A percentile compares a stretch with the other conserved stretches of the same genome.
Evolutionary conservation across 1,140 invertebrate genomes (phyloP).

Genomic region (Papilio xuthus): DNA sequence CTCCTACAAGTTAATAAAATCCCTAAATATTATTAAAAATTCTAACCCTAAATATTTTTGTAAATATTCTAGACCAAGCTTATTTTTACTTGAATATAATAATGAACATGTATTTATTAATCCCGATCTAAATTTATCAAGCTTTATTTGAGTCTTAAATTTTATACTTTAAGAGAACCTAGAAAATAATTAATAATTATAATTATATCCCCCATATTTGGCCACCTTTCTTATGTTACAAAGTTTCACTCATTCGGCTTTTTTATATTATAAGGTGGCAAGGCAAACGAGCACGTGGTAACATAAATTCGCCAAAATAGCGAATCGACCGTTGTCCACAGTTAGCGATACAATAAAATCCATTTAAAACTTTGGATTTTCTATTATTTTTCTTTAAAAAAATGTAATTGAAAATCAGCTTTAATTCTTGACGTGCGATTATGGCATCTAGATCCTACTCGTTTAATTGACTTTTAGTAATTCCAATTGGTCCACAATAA

Average conservation of each 20-base stretch:
- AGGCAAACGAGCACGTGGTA: too few species aligned
- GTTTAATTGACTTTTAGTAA: conserved; percentile 22
- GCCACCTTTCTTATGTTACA: too few species aligned
- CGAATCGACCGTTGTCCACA: too few species aligned
- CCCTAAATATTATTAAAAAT: neutral
- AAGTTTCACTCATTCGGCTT: too few species aligned
- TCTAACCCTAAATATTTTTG: conserved; percentile 13
- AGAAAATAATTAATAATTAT: too few species aligned
- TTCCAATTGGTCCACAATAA: conserved; percentile 9
- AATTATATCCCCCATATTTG: too few species aligned
- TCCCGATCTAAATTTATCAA: neutral
- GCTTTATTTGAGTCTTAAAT: neutral
- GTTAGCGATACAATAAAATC: too few species aligned
- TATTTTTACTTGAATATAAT: neutral
- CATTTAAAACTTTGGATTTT: too few species aligned
- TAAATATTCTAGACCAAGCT: neutral
- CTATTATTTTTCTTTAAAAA: neutral
- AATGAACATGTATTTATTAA: neutral
- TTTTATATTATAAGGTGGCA: too few species aligned
- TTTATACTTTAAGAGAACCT: neutral
- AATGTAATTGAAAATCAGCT: neutral
- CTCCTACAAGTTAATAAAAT: neutral
- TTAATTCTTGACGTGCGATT: neutral
- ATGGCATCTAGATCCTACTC: neutral
- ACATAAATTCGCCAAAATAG: too few species aligned